Evolutionary conservation across 2,113 vertebrate species (phyloP).

Genomic region (Clinocottus analis): DNA sequence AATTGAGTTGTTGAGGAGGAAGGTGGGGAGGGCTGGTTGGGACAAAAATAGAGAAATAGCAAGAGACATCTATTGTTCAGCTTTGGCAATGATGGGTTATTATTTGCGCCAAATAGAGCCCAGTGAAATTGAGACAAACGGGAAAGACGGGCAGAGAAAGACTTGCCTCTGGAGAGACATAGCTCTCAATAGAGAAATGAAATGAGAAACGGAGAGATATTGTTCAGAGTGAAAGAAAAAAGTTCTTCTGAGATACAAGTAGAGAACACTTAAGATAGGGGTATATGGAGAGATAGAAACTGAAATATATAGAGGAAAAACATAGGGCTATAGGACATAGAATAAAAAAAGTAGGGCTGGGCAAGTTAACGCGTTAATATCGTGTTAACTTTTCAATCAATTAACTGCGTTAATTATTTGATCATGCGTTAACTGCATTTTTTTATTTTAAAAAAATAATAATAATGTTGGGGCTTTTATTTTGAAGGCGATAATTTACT

Average conservation of each 20-base stretch:
- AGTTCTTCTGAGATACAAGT: background rate
- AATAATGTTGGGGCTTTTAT: no score
- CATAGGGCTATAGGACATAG: no score
- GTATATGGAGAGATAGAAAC: background rate
- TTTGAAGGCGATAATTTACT: no score
- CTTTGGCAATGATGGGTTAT: conserved; percentile 24
- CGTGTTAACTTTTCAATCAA: no score
- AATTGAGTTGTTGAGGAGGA: conserved; percentile 21
- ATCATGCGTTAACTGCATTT: no score
- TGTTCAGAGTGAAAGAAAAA: background rate
- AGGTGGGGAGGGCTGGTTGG: background rate
- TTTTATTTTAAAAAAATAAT: no score
- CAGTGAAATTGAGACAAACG: conserved; percentile 25
- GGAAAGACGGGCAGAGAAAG: background rate
- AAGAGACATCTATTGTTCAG: conserved; percentile 6
- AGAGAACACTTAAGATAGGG: background rate
- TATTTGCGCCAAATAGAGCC: conserved; percentile 19
- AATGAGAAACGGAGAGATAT: background rate
- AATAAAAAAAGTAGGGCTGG: no score
- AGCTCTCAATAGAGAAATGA: conserved; percentile 6
- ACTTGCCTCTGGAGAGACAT: background rate
- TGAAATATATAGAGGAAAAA: background rate
- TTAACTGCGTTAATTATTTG: no score
- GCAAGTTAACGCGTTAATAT: no score
- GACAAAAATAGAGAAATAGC: conserved; percentile 7